These are phyloP conservation scores for Pteronotus mesoamericanus DNA, from an alignment of 2,797 vertebrate species.

Conservation along the genomic window DNA sequence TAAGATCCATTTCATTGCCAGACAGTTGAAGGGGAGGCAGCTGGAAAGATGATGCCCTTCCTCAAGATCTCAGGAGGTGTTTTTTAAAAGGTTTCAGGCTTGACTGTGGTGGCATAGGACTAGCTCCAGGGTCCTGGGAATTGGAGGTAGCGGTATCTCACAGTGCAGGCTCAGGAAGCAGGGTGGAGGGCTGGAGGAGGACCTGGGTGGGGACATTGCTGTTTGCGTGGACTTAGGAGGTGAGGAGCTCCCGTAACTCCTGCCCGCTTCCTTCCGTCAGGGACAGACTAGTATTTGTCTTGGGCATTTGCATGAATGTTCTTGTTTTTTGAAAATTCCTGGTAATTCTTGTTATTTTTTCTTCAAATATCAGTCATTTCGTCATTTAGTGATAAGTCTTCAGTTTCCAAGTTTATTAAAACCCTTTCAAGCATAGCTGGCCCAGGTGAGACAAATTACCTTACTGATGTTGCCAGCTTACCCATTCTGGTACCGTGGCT, in stretches of 20 bases:
- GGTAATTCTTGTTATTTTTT: not conserved
- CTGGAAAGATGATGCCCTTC: not conserved
- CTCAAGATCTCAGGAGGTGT: not conserved
- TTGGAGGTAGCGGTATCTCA: not conserved
- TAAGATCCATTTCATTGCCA: not conserved
- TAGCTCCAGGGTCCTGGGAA: not conserved
- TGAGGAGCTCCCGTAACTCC: not conserved
- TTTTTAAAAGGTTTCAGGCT: not conserved
- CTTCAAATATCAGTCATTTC: not conserved
- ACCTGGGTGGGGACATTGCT: not conserved
- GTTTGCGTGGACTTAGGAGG: not conserved
- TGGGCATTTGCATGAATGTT: not conserved
- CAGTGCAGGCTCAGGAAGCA: not conserved
- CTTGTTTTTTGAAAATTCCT: constrained; percentile 25
- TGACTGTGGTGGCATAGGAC: not conserved
- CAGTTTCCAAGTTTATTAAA: not conserved
- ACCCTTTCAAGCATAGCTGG: not conserved
- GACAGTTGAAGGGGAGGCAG: not conserved
- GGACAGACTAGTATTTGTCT: not conserved
- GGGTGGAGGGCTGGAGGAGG: not conserved
- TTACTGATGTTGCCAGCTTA: not conserved
- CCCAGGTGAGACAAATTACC: not conserved
- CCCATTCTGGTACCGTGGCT: not conserved
- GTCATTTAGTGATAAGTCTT: not conserved
- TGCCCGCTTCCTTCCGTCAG: not conserved